Percentiles rank a stretch among this genome's conserved stretches.
Evolutionary conservation across 2,113 vertebrate genomes (phyloP).

Genomic region (Brachyhypopomus gauderio): DNA sequence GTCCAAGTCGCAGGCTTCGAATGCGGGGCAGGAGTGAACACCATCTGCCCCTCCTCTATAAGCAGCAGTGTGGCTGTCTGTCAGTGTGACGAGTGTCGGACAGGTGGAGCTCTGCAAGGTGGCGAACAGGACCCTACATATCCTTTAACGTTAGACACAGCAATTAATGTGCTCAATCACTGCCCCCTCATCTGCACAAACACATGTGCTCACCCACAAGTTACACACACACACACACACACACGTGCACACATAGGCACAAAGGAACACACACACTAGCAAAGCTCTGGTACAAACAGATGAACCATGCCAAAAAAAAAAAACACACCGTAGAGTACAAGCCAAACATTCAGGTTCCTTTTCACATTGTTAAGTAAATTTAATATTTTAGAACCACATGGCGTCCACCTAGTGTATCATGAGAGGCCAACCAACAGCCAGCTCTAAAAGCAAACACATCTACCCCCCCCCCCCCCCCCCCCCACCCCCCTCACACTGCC

Average conservation of each 20-base stretch:
- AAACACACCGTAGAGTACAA: not conserved
- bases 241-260: not conserved
- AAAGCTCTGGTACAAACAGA: not conserved
- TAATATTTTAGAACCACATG: not conserved
- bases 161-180: conserved; percentile 47
- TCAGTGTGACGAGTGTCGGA: conserved; percentile 48
- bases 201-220: conserved; percentile 5
- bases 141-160: conserved; percentile 55
- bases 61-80: conserved; percentile 46
- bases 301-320: not conserved
- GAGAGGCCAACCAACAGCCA: not conserved
- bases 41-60: conserved; percentile 5
- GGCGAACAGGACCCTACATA: conserved; percentile 43
- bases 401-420: not conserved
- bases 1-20: conserved; percentile 26
- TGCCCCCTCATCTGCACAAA: conserved; percentile 8
- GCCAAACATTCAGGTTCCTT: not conserved
- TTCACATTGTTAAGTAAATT: not conserved
- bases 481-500: too few relatives aligned
- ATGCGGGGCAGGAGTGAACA: conserved; percentile 20
- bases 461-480: not conserved
- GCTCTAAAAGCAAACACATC: conserved; percentile 6
- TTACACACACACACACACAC: conserved; percentile 13
- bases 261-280: not conserved
- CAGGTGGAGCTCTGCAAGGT: conserved; percentile 50